Conservation (phyloP, 2,888 invertebrate genomes). For the Rhogogaster chlorosoma region DNA sequence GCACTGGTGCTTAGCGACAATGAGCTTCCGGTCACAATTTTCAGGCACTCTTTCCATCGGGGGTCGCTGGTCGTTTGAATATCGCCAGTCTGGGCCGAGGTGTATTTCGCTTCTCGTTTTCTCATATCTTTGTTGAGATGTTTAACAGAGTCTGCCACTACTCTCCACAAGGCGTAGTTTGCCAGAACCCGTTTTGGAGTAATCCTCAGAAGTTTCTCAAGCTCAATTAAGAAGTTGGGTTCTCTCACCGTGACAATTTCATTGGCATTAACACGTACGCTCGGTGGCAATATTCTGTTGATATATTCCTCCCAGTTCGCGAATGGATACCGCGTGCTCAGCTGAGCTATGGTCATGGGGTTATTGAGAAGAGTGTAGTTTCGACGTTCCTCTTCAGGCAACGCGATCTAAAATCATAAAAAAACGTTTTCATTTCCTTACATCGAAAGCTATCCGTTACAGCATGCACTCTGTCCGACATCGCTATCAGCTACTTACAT, state of each 20-base stretch:
- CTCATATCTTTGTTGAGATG: slow-evolving; percentile 90
- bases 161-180: slow-evolving; percentile 96
- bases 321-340: slow-evolving; percentile 87
- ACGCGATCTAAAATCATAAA: background rate
- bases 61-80: slow-evolving; percentile 92
- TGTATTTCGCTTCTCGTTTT: slow-evolving; percentile 89
- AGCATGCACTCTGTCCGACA: background rate
- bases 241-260: slow-evolving; percentile 93
- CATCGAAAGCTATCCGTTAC: background rate
- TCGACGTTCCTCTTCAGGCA: slow-evolving; percentile 86
- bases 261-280: slow-evolving; percentile 81
- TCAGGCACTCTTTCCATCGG: slow-evolving; percentile 96
- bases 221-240: slow-evolving; percentile 87
- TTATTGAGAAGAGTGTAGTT: slow-evolving; percentile 95
- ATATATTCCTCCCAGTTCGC: slow-evolving; percentile 92
- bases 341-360: slow-evolving; percentile 90
- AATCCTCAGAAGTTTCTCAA: slow-evolving; percentile 82
- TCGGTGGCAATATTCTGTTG: slow-evolving; percentile 87
- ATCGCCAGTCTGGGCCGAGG: slow-evolving; percentile 84
- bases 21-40: slow-evolving; percentile 86
- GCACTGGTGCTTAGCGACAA: slow-evolving; percentile 89
- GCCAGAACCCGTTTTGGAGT: slow-evolving; percentile 86
- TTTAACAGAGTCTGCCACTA: slow-evolving; percentile 88
- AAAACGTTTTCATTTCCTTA: background rate
- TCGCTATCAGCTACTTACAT: slow-evolving; percentile 84